Percentiles rank a stretch among this genome's conserved stretches.
Conservation (phyloP, 37 sponge, comb jelly and placozoan genomes). For the Hormiphora californensis region DNA sequence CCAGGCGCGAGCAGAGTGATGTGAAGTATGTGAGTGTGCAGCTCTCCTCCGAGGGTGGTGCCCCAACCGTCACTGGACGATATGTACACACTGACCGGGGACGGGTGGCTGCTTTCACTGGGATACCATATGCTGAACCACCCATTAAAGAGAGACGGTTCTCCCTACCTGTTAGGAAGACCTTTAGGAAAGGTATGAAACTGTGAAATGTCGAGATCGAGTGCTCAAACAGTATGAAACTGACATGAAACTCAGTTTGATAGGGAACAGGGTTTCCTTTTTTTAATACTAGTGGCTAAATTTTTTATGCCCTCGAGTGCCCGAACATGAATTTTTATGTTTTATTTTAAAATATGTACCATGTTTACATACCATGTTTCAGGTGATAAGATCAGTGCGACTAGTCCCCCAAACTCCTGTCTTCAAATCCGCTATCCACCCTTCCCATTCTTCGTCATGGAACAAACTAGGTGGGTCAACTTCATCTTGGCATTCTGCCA, state of each 20-base stretch:
- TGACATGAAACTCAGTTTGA: no score
- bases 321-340: not conserved
- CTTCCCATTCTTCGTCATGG: not conserved
- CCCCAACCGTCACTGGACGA: slow-evolving; percentile 2
- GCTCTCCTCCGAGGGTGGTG: no score
- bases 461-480: not conserved
- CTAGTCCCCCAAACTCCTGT: not conserved
- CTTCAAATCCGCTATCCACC: not conserved
- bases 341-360: not conserved
- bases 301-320: not conserved
- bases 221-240: no score
- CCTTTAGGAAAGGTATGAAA: not conserved
- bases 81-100: not conserved
- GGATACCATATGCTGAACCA: slow-evolving; percentile 33
- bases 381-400: slow-evolving; percentile 5
- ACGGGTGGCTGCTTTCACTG: not conserved
- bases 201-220: no score
- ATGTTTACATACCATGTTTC: not conserved
- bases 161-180: not conserved
- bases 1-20: not conserved
- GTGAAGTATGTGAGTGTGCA: not conserved
- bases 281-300: not conserved
- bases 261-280: no score
- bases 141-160: not conserved
- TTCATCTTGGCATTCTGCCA: no score